Conservation (phyloP, 2,888 invertebrate species). For the Flexamia atlantica region DNA sequence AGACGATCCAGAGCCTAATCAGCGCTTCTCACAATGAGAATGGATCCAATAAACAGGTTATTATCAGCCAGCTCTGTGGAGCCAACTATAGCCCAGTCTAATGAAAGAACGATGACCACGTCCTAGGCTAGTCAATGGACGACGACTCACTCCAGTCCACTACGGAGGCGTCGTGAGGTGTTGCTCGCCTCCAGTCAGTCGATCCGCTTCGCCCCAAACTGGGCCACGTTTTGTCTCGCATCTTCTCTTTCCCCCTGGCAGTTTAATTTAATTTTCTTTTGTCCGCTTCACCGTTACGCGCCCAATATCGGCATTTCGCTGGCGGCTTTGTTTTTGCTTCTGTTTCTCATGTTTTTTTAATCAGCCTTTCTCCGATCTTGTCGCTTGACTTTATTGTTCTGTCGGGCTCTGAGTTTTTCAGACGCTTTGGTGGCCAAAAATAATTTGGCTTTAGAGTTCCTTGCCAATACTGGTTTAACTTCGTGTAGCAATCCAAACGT, state of each 20-base stretch:
- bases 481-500: no score
- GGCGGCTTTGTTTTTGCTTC: conserved; percentile 55
- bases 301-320: conserved; percentile 42
- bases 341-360: conserved; percentile 55
- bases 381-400: conserved; percentile 25
- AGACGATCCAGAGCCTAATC: no score
- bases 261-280: conserved; percentile 56
- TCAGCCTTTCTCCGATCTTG: conserved; percentile 49
- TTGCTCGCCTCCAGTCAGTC: conserved; percentile 28
- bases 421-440: not conserved
- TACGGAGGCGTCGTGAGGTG: not conserved
- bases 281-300: conserved; percentile 56
- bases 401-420: not conserved
- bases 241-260: not conserved
- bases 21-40: not conserved
- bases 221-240: conserved; percentile 59
- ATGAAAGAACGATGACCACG: conserved; percentile 30
- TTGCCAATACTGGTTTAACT: no score
- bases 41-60: not conserved
- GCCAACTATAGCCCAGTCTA: not conserved
- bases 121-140: conserved; percentile 25
- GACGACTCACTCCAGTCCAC: conserved; percentile 1
- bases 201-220: conserved; percentile 51
- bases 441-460: not conserved
- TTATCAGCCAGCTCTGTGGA: not conserved